These are phyloP conservation scores for Colletes gigas DNA, from an alignment of 1,140 invertebrate species.

Conservation along the genomic window DNA sequence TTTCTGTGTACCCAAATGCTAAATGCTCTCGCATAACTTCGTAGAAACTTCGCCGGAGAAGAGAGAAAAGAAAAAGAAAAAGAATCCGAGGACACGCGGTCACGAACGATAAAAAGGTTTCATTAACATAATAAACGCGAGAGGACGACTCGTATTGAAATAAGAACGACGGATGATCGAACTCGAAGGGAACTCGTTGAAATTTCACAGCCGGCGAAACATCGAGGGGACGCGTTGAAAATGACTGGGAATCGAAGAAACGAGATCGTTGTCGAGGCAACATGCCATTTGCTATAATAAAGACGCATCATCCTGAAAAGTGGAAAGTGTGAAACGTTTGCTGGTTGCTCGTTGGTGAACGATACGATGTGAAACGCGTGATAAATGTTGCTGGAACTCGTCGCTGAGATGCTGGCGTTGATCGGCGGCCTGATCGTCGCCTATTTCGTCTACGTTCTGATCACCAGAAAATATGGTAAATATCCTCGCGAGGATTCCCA, in stretches of 20 bases:
- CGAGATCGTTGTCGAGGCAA: not conserved
- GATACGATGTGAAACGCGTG: constrained; percentile 54
- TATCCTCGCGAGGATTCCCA: constrained; percentile 1
- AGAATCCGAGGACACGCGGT: too few relatives aligned
- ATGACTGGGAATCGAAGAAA: not conserved
- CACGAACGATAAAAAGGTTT: not conserved
- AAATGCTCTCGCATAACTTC: not conserved
- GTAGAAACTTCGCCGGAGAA: not conserved
- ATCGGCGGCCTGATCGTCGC: constrained; percentile 76
- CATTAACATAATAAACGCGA: not conserved
- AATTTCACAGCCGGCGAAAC: not conserved
- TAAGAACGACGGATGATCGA: too few relatives aligned
- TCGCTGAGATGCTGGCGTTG: constrained; percentile 76
- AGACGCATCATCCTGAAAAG: not conserved
- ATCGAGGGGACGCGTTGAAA: not conserved
- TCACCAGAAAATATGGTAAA: constrained; percentile 76
- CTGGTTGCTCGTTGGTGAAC: not conserved
- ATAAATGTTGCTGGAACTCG: constrained; percentile 73
- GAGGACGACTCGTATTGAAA: not conserved
- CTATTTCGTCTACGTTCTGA: constrained; percentile 75
- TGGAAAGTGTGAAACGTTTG: constrained; percentile 13
- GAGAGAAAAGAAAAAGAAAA: not conserved
- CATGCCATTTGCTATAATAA: not conserved
- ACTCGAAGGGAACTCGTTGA: not conserved
- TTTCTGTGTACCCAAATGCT: not conserved